phyloP scores from a whole-genome alignment of 2,797 vertebrate species.

The Chloroceryle amazona region DNA sequence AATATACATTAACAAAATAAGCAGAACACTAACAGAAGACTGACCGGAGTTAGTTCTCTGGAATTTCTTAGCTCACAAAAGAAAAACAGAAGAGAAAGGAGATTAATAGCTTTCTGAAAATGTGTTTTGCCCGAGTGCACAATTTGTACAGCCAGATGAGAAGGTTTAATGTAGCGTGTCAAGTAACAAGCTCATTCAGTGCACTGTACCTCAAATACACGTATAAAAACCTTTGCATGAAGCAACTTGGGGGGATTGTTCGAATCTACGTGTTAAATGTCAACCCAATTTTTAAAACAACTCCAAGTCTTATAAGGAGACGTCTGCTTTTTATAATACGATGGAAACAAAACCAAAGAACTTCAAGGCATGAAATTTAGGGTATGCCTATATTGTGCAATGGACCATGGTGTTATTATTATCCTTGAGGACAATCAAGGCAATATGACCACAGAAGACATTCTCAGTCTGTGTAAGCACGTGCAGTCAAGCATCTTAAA shows the following conservation, averaged over 20 bases:
- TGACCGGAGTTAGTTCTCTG: not conserved
- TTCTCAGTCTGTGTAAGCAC: accelerated
- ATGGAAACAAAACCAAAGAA: not conserved
- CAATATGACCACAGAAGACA: accelerated
- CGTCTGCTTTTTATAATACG: not conserved
- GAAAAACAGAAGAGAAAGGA: constrained; percentile 34
- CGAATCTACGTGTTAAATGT: not conserved
- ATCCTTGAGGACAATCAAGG: not conserved
- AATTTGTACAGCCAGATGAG: constrained; percentile 37
- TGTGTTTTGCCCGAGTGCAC: not conserved
- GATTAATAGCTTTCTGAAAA: constrained; percentile 45
- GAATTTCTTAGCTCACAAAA: constrained; percentile 32
- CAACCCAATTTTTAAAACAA: not conserved
- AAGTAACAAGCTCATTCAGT: not conserved
- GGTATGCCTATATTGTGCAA: not conserved
- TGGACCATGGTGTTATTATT: not conserved
- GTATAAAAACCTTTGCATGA: not conserved
- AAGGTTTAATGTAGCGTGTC: constrained; percentile 11
- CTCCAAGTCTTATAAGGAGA: not conserved
- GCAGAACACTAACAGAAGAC: not conserved
- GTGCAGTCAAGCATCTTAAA: not conserved
- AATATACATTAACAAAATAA: not conserved
- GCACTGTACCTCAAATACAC: not conserved
- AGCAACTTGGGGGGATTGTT: not conserved
- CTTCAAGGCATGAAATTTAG: not conserved